These are phyloP conservation scores for Rhingia campestris DNA, from an alignment of 2,888 invertebrate genomes.

Conservation along the genomic window DNA sequence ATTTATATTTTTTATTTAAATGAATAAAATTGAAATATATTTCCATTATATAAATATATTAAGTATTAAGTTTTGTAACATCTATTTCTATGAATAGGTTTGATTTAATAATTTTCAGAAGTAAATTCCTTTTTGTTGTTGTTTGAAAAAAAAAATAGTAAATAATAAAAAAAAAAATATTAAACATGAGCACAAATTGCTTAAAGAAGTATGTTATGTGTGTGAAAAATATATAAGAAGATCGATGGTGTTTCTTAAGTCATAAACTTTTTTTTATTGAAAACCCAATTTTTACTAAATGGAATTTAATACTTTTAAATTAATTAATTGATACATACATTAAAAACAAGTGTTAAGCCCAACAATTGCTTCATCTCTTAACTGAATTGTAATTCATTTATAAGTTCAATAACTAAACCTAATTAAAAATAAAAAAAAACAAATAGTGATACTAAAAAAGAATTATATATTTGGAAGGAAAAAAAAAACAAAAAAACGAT, in stretches of 20 bases:
- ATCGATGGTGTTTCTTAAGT: conserved; percentile 36
- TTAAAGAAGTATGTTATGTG: conserved; percentile 21
- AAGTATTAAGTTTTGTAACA: conserved; percentile 42
- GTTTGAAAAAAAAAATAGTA: conserved; percentile 28
- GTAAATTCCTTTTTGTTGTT: conserved; percentile 5
- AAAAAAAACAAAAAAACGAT: conserved; percentile 53
- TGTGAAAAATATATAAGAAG: conserved; percentile 1
- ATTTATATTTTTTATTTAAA: background rate
- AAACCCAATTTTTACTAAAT: conserved; percentile 39
- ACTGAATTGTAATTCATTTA: conserved; percentile 68
- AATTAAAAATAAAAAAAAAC: conserved; percentile 35
- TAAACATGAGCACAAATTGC: conserved; percentile 46
- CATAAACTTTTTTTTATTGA: conserved; percentile 17
- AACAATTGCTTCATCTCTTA: conserved; percentile 64
- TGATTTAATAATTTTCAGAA: conserved; percentile 20
- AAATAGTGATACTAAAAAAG: conserved; percentile 68
- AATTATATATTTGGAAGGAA: conserved; percentile 71
- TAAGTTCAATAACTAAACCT: conserved; percentile 47
- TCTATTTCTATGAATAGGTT: conserved; percentile 32
- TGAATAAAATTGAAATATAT: background rate
- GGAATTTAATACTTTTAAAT: conserved; percentile 30
- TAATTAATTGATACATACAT: conserved; percentile 39
- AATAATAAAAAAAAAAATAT: conserved; percentile 11
- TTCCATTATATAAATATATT: background rate
- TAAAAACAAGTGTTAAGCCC: conserved; percentile 47